Evolutionary conservation across 1,140 invertebrate species (phyloP), one percentile per base, ranked within the genome.

Genomic region (Thaumetopoea pityocampa): DNA sequence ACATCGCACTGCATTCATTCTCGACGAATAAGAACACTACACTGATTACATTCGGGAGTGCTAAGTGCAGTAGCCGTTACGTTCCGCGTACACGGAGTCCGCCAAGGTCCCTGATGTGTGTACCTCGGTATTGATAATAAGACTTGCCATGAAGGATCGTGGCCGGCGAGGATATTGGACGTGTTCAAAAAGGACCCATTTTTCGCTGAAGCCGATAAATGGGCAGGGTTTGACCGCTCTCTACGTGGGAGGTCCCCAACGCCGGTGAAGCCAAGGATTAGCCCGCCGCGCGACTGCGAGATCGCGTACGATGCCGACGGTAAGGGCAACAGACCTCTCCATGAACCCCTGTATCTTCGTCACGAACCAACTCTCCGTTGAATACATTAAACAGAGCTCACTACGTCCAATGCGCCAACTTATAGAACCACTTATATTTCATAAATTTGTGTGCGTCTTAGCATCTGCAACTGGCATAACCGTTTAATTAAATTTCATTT

Each of bases 291-390:
- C 43, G 86, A 89, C 58, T 86, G 84, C 58, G 89, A 90, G 81
- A 86, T 91, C 56, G 90, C 89, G 51, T 92, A 87, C 79, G 90
- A 91, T 82, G 87, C 89, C 81, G 89, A 90, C 77, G 89, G 89
- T 90, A 89, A 87, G 87, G 76, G 69, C 72, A 65, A 59, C 68
- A 77, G 71, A 67, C 57, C 53, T 40, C 32, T 41, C 42, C 48
- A 48, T 43, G 34, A 37, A 30, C 38, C 50, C 55, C 62, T 71
- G 57, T 67, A 49, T 71, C 67, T 81, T 72, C 70, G 67, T 70
- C 68, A 68, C 62, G 45, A 60, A 58, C 67, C 63, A 58, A 46
- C 51, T 23, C 24, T 38, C 30, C 29, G 23, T 29, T 9, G 33
- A 37, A 22, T 18, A 34, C 17, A 33, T 16, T 8, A 3, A 17